Evolutionary conservation across 2,888 invertebrate genomes (phyloP), one percentile per base, ranked within the genome.

Genomic region (Hypselothyrea guttata): DNA sequence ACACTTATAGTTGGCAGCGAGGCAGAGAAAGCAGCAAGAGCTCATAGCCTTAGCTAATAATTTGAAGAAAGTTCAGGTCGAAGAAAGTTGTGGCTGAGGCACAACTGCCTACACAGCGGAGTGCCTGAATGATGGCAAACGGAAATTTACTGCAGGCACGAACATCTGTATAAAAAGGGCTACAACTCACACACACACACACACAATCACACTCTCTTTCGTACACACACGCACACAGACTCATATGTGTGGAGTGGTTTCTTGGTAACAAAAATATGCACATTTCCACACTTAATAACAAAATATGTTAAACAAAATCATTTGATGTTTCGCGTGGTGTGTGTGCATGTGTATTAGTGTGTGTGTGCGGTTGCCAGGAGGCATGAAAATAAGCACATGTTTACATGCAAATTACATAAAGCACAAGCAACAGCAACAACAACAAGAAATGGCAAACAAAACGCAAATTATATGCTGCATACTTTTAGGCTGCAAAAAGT

Each of bases 271-370:
- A 52, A 52, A 52, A 82, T 76, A 81, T 83, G 79, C 83, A 74
- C 83, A 81, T 84, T 84, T 84, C 84, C 82, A 84, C 84, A 83
- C 84, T 83, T 85, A 83, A 83, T 84, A 84, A 83, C 74, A 81
- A 83, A 77, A 83, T 83, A 84, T 84, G 85, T 83, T 81, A 68
- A 84, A 81, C 85, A 81, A 83, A 84, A 84, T 84, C 74, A 84
- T 83, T 83, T 82, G 82, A 82, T 78, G 78, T 82, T 74, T 74
- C 71, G 64, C 58, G 77, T 72, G 72, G 67, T 71, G 57, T 62
- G 28, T 28, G 13, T 35, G 28, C 44, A 52, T 63, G 58, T 45
- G 70, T n/a, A 74, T 65, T 69, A 60, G 57, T 62, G 28, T 28
- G 13, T 40, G 28, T 47, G 55, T 63, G 58, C 42, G 71, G 68